Percentiles rank a stretch among this genome's conserved stretches.
Evolutionary conservation across 2,113 vertebrate genomes (phyloP).

Genomic region (Callospermophilus lateralis): DNA sequence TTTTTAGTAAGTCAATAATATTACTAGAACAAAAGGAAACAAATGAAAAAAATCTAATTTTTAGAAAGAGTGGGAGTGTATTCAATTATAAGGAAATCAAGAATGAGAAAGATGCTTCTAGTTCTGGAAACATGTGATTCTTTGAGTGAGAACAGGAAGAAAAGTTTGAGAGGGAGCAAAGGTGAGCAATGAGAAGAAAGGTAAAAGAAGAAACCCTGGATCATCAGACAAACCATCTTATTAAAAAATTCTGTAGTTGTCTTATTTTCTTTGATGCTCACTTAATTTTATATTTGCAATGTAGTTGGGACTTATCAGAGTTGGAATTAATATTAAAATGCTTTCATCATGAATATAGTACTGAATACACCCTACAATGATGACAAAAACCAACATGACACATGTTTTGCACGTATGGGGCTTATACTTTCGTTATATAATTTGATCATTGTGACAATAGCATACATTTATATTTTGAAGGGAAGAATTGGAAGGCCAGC

Average conservation of each 20-base stretch:
- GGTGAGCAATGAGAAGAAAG: background rate
- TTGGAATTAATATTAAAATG: conserved; percentile 10
- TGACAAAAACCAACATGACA: background rate
- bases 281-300: background rate
- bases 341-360: background rate
- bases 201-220: background rate
- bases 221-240: background rate
- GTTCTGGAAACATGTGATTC: background rate
- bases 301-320: background rate
- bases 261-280: background rate
- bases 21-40: conserved; percentile 20
- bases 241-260: background rate
- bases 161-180: background rate
- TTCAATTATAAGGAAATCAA: background rate
- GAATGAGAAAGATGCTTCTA: background rate
- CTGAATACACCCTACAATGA: background rate
- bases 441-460: background rate
- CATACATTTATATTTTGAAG: background rate
- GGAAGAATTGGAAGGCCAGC: background rate
- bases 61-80: background rate
- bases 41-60: background rate
- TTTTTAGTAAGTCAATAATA: background rate
- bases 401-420: background rate
- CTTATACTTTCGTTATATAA: background rate
- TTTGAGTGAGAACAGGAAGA: background rate